Evolutionary conservation across 2,113 vertebrate genomes (phyloP).

Genomic region (Bagarius yarrelli): DNA sequence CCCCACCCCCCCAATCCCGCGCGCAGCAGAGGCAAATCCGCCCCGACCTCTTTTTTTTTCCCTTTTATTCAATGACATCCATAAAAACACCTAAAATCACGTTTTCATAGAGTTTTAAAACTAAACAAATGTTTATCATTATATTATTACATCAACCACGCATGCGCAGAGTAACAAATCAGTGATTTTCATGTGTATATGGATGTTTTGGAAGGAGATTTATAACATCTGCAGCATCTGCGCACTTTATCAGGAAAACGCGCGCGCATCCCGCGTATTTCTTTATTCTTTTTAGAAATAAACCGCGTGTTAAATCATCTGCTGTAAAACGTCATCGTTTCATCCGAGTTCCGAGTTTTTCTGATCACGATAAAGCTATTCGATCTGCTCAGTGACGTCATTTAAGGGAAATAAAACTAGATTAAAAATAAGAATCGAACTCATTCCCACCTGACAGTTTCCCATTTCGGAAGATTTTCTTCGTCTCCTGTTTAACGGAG

Average conservation of each 20-base stretch:
- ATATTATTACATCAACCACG: not conserved
- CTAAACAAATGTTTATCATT: too few relatives aligned
- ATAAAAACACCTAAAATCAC: not conserved
- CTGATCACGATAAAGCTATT: too few relatives aligned
- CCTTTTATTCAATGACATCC: not conserved
- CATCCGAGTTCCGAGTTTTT: too few relatives aligned
- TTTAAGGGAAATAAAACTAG: not conserved
- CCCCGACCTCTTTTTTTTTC: not conserved
- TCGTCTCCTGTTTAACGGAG: not conserved
- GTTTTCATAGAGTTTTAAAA: not conserved
- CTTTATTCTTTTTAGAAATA: not conserved
- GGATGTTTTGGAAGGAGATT: not conserved
- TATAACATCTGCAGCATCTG: not conserved
- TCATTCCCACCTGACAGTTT: constrained; percentile 70
- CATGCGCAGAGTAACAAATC: not conserved
- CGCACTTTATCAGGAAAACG: not conserved
- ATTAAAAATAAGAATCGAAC: not conserved
- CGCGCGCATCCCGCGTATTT: too few relatives aligned
- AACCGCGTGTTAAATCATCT: not conserved
- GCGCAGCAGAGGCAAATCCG: not conserved
- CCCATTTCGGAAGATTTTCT: constrained; percentile 62
- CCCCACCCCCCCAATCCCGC: too few relatives aligned
- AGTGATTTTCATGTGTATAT: not conserved
- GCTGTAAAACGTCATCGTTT: not conserved
- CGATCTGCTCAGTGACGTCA: not conserved